A percentile compares a stretch with the other conserved stretches of the same genome.
Evolutionary conservation across 2,113 vertebrate genomes (phyloP).

Genomic region (Microcebus lehilahytsara): DNA sequence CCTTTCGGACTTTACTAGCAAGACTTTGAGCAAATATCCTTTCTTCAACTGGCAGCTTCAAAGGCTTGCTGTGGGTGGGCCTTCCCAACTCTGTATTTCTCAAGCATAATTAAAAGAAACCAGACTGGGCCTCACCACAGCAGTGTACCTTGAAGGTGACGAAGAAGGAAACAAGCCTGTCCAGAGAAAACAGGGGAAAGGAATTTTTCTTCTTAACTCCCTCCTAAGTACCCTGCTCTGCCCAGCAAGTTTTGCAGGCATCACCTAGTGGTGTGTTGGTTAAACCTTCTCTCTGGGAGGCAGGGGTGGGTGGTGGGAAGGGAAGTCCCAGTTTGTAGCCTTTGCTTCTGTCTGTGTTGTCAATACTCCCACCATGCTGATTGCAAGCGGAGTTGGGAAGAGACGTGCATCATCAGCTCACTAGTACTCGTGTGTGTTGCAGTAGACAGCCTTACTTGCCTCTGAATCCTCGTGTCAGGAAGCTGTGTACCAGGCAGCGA

Average conservation of each 20-base stretch:
- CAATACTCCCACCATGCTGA: not conserved
- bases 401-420: not conserved
- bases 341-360: not conserved
- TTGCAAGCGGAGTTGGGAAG: not conserved
- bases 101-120: not conserved
- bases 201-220: not conserved
- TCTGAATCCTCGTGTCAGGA: not conserved
- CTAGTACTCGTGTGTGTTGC: not conserved
- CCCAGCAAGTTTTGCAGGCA: not conserved
- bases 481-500: not conserved
- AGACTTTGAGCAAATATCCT: constrained; percentile 14
- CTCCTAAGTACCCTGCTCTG: not conserved
- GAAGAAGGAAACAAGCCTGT: not conserved
- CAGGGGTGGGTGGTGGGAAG: too few relatives aligned
- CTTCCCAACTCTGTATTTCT: not conserved
- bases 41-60: not conserved
- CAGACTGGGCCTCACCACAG: not conserved
- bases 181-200: not conserved
- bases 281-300: not conserved
- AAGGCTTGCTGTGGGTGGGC: not conserved
- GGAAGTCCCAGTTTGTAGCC: not conserved
- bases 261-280: not conserved
- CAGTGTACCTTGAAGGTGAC: not conserved
- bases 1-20: constrained; percentile 8
- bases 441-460: not conserved